Conservation (phyloP, 2,888 invertebrate species). For the Lepetodrilus schrolli region DNA sequence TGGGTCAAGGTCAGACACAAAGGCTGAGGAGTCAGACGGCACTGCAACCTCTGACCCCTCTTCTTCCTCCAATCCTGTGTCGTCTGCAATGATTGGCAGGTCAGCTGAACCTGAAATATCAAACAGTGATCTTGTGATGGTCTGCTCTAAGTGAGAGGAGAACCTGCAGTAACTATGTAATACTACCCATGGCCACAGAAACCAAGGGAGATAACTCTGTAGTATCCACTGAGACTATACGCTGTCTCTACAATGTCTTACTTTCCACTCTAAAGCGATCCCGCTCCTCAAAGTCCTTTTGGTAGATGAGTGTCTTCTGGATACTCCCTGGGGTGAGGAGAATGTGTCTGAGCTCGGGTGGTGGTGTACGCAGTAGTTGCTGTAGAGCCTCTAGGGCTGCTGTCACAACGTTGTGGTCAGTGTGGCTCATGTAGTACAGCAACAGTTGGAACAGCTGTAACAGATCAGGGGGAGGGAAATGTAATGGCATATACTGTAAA, state of each 20-base stretch:
- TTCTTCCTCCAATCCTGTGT: constrained; percentile 73
- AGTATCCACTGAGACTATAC: too few relatives aligned
- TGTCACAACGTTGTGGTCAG: constrained; percentile 91
- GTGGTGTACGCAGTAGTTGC: constrained; percentile 79
- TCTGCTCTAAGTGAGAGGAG: too few relatives aligned
- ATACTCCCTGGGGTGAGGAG: constrained; percentile 78
- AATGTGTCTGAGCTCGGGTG: constrained; percentile 78
- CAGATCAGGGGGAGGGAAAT: too few relatives aligned
- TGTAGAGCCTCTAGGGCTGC: constrained; percentile 86
- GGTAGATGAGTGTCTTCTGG: constrained; percentile 60
- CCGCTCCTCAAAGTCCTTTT: constrained; percentile 51
- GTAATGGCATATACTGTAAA: too few relatives aligned
- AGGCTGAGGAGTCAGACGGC: constrained; percentile 34
- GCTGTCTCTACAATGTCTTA: too few relatives aligned
- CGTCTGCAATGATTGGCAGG: constrained; percentile 62
- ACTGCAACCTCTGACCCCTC: constrained; percentile 11
- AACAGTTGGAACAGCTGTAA: constrained; percentile 76
- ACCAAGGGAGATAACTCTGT: too few relatives aligned
- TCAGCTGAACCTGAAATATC: constrained; percentile 45
- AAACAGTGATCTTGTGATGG: not conserved
- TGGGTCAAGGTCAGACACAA: constrained; percentile 40
- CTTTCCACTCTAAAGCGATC: constrained; percentile 43
- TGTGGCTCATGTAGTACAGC: constrained; percentile 78
- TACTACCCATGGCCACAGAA: too few relatives aligned
- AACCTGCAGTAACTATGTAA: too few relatives aligned